Conservation (phyloP, 2,113 vertebrate genomes). For the Mus spicilegus region DNA sequence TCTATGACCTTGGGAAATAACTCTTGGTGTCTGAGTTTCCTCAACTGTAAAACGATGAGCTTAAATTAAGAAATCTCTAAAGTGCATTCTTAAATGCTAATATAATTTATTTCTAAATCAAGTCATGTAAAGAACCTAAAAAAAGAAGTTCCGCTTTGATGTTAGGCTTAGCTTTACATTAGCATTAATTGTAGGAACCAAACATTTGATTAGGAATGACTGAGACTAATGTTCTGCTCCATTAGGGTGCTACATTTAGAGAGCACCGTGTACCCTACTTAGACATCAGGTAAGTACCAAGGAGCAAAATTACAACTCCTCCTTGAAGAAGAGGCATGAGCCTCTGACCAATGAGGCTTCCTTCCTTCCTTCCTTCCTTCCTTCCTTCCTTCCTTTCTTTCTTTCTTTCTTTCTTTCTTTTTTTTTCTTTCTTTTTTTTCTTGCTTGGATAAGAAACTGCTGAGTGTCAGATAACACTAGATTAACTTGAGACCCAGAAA, state of each 20-base stretch:
- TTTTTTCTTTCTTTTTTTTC: neutral
- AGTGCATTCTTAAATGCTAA: constrained; percentile 66
- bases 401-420: neutral
- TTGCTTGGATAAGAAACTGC: constrained; percentile 69
- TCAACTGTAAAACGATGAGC: constrained; percentile 59
- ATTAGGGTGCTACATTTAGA: constrained; percentile 7
- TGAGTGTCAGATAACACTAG: constrained; percentile 77
- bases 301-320: constrained; percentile 37
- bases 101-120: constrained; percentile 70
- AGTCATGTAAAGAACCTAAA: constrained; percentile 57
- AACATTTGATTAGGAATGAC: constrained; percentile 53
- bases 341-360: constrained; percentile 15
- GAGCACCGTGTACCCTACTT: neutral
- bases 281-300: neutral
- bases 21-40: constrained; percentile 50
- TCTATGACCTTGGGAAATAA: constrained; percentile 59
- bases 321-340: constrained; percentile 62
- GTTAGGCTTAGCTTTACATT: constrained; percentile 42
- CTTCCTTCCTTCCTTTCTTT: neutral
- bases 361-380: neutral
- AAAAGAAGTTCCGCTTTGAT: constrained; percentile 32
- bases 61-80: constrained; percentile 65
- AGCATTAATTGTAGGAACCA: constrained; percentile 54
- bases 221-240: neutral
- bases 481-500: constrained; percentile 72